phyloP scores from a whole-genome alignment of 2,888 invertebrate genomes.

The Scrobipalpa atriplicella region DNA sequence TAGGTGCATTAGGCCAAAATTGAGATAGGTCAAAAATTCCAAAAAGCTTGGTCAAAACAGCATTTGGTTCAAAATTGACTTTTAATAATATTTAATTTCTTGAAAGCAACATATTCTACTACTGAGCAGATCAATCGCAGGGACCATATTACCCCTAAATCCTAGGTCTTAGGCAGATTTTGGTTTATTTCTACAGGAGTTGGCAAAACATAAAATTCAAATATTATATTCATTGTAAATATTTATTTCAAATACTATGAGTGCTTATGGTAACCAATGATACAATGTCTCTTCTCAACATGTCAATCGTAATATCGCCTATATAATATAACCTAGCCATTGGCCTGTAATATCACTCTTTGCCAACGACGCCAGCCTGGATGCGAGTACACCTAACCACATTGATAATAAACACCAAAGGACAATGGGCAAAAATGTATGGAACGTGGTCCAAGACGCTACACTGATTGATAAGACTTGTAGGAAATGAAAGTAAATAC shows the following conservation, averaged over 20 bases:
- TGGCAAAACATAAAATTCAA: not conserved
- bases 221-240: constrained; percentile 68
- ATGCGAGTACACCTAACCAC: constrained; percentile 48
- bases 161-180: not conserved
- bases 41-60: too few species aligned
- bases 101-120: too few species aligned
- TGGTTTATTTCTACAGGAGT: not conserved
- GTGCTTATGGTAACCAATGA: constrained; percentile 82
- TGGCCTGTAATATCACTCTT: constrained; percentile 73
- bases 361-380: constrained; percentile 58
- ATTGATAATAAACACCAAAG: constrained; percentile 15
- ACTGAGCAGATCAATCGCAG: too few species aligned
- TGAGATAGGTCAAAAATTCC: too few species aligned
- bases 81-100: too few species aligned
- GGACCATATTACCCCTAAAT: too few species aligned
- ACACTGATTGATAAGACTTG: too few species aligned
- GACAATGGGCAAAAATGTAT: too few species aligned
- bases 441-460: too few species aligned
- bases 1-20: too few species aligned
- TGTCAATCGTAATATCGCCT: constrained; percentile 62
- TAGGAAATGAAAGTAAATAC: too few species aligned
- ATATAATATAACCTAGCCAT: constrained; percentile 68
- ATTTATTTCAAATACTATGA: constrained; percentile 82
- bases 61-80: too few species aligned
- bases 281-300: constrained; percentile 70